Conservation (phyloP, 2,888 invertebrate genomes). For the Eledone cirrhosa region DNA sequence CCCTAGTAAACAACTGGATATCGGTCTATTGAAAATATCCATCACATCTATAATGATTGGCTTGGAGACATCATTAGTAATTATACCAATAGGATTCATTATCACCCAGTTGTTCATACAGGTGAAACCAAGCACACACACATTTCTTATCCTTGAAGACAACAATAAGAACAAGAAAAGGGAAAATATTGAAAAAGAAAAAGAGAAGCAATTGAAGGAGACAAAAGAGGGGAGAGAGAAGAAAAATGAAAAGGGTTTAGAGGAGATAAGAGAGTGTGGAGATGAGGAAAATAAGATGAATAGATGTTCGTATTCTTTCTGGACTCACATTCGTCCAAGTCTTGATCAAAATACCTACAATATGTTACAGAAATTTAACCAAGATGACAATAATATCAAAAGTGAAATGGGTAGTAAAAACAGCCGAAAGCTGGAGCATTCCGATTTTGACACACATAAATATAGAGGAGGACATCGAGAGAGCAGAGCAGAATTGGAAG, state of each 20-base stretch:
- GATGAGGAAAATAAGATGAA: too few relatives aligned
- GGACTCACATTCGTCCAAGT: too few relatives aligned
- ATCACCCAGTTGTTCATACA: slow-evolving; percentile 48
- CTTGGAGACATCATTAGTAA: slow-evolving; percentile 49
- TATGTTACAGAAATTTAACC: too few relatives aligned
- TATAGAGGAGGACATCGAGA: too few relatives aligned
- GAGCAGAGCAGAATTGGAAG: too few relatives aligned
- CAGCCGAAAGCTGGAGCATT: too few relatives aligned
- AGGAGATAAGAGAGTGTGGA: not conserved
- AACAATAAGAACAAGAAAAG: not conserved
- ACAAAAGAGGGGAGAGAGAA: not conserved
- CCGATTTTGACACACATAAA: too few relatives aligned
- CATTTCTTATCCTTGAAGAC: not conserved
- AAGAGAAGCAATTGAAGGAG: not conserved
- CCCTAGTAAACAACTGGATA: slow-evolving; percentile 44
- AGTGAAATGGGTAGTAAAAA: too few relatives aligned
- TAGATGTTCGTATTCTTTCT: too few relatives aligned
- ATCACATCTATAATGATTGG: slow-evolving; percentile 48
- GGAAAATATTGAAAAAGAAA: not conserved
- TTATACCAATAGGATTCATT: slow-evolving; percentile 52
- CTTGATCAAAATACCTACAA: too few relatives aligned
- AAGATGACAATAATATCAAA: too few relatives aligned
- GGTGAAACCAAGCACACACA: too few relatives aligned
- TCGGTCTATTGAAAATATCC: slow-evolving; percentile 41
- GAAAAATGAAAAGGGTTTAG: not conserved